Evolutionary conservation across 2,797 vertebrate species (phyloP).

Genomic region (Thaleichthys pacificus): DNA sequence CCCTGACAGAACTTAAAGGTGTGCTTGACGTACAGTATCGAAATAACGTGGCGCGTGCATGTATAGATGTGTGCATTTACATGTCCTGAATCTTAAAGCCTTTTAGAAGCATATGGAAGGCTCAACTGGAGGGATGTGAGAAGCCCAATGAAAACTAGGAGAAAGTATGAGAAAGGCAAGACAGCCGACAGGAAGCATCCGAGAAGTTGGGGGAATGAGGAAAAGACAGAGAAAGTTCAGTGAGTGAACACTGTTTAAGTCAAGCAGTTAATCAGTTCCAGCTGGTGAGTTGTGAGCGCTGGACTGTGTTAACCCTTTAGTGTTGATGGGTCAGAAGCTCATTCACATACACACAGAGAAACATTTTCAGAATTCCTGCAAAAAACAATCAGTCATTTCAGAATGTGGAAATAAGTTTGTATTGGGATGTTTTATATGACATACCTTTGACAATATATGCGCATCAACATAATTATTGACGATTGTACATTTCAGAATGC

Average conservation of each 20-base stretch:
- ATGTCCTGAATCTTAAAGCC: background rate
- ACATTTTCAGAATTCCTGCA: background rate
- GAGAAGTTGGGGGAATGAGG: conserved; percentile 50
- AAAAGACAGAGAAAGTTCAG: conserved; percentile 37
- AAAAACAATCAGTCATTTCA: background rate
- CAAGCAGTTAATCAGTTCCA: conserved; percentile 78
- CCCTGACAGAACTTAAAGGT: conserved; percentile 46
- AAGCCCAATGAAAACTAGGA: conserved; percentile 39
- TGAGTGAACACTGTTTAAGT: conserved; percentile 54
- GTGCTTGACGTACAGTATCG: conserved; percentile 33
- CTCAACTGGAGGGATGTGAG: conserved; percentile 41
- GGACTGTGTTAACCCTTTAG: conserved; percentile 49
- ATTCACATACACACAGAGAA: conserved; percentile 21
- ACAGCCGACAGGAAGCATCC: conserved; percentile 37
- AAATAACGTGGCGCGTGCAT: background rate
- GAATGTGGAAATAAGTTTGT: conserved; percentile 59
- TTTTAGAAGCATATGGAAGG: conserved; percentile 22
- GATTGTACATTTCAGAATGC: too few relatives aligned
- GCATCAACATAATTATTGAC: too few relatives aligned
- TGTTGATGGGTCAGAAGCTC: conserved; percentile 49
- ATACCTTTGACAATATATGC: background rate
- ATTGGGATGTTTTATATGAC: background rate
- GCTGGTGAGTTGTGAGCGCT: conserved; percentile 56
- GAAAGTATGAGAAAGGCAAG: background rate
- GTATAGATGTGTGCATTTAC: background rate